Evolutionary conservation across 1,140 invertebrate genomes (phyloP).

Genomic region (Pogonognathellus flavescens): DNA sequence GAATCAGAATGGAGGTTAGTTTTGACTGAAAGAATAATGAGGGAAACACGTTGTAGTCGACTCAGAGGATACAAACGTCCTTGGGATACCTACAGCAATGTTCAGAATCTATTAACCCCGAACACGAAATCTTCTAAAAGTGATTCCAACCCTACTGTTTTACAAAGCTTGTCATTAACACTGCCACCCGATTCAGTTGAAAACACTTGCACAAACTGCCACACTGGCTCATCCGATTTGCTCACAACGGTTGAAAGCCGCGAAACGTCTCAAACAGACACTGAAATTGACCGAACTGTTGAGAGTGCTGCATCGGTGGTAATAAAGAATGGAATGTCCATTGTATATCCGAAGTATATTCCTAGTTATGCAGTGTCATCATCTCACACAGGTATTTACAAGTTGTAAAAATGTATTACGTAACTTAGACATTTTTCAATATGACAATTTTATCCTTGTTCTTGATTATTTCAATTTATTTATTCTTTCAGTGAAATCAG

Average conservation of each 20-base stretch:
- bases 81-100: conserved; percentile 49
- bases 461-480: not conserved
- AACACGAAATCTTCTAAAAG: conserved; percentile 32
- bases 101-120: conserved; percentile 6
- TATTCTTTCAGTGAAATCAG: not conserved
- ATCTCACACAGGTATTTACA: too few relatives aligned
- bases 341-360: conserved; percentile 62
- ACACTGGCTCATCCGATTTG: conserved; percentile 49
- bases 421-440: too few relatives aligned
- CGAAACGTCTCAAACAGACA: not conserved
- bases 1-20: conserved; percentile 62
- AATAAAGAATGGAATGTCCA: conserved; percentile 39
- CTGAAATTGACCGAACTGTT: not conserved
- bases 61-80: conserved; percentile 52
- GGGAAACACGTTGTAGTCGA: conserved; percentile 41
- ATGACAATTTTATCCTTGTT: too few relatives aligned
- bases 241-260: conserved; percentile 50
- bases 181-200: not conserved
- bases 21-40: conserved; percentile 57
- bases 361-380: conserved; percentile 58
- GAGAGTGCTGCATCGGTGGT: not conserved
- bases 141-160: conserved; percentile 4
- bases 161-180: conserved; percentile 50
- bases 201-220: not conserved
- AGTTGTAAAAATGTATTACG: too few relatives aligned